These are phyloP conservation scores for Temnothorax curvispinosus DNA, from an alignment of 1,140 invertebrate species.

Conservation along the genomic window DNA sequence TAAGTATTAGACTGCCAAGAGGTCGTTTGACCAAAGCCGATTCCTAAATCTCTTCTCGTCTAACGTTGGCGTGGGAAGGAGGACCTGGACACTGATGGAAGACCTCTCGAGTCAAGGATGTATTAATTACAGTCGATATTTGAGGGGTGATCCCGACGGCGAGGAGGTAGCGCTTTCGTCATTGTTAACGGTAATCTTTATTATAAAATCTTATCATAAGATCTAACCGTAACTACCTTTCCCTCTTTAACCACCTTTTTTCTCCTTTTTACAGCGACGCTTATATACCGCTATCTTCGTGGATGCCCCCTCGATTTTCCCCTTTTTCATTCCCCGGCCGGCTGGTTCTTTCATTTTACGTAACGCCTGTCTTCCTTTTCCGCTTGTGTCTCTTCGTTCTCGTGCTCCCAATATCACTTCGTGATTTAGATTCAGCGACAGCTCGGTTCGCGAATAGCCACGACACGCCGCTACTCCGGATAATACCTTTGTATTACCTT, in stretches of 20 bases:
- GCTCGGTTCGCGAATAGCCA: not conserved
- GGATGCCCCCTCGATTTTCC: slow-evolving; percentile 21
- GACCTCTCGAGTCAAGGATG: not conserved
- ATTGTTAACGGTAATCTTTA: slow-evolving; percentile 56
- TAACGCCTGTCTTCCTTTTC: slow-evolving; percentile 46
- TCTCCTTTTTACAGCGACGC: not conserved
- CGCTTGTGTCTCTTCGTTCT: slow-evolving; percentile 45
- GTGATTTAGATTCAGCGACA: not conserved
- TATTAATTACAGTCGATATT: not conserved
- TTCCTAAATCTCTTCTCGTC: too few species aligned
- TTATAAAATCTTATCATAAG: not conserved
- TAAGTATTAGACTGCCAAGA: too few species aligned
- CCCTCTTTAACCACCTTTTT: slow-evolving; percentile 40
- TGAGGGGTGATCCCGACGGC: not conserved
- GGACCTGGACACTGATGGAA: not conserved
- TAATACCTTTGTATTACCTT: too few species aligned
- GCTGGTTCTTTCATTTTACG: slow-evolving; percentile 32
- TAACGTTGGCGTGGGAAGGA: not conserved
- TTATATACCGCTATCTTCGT: slow-evolving; percentile 50
- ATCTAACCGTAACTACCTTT: slow-evolving; percentile 19
- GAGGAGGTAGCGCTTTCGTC: not conserved
- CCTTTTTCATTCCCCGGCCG: slow-evolving; percentile 38
- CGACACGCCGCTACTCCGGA: not conserved
- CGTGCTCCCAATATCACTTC: slow-evolving; percentile 22
- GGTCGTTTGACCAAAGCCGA: too few species aligned